Evolutionary conservation across 2,888 invertebrate genomes (phyloP).

Genomic region (Tenthredo mesomela): DNA sequence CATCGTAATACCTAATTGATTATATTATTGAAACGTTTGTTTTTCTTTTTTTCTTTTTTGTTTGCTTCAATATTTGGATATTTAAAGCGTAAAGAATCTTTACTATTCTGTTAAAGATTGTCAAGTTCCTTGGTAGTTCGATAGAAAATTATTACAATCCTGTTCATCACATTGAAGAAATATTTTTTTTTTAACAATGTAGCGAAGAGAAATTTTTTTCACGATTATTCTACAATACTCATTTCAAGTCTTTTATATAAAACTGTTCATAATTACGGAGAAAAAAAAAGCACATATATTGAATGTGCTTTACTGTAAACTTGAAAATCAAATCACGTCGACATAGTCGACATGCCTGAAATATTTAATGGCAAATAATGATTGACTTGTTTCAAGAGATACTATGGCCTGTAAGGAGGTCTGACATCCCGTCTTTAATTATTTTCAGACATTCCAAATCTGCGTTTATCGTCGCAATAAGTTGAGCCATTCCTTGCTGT

Average conservation of each 20-base stretch:
- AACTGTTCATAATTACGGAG: background rate
- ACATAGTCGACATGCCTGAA: background rate
- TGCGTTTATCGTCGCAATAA: slow-evolving; percentile 90
- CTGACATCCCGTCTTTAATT: slow-evolving; percentile 88
- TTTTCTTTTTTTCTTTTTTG: too few species aligned
- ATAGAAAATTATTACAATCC: background rate
- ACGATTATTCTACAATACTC: background rate
- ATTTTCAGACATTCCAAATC: slow-evolving; percentile 89
- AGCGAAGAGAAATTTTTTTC: background rate
- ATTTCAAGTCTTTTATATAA: background rate
- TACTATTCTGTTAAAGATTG: background rate
- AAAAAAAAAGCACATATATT: background rate
- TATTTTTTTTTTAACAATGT: background rate
- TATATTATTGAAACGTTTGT: background rate
- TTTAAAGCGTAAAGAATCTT: background rate
- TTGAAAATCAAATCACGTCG: background rate
- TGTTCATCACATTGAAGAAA: background rate
- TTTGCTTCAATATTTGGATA: background rate
- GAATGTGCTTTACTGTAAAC: background rate
- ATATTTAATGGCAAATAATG: background rate
- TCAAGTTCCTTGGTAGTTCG: background rate
- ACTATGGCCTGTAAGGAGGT: slow-evolving; percentile 73
- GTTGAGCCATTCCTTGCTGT: slow-evolving; percentile 92
- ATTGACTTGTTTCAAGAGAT: slow-evolving; percentile 65
- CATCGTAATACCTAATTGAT: background rate